Conservation (phyloP, 2,113 vertebrate genomes). For the Hyperopisus bebe region DNA sequence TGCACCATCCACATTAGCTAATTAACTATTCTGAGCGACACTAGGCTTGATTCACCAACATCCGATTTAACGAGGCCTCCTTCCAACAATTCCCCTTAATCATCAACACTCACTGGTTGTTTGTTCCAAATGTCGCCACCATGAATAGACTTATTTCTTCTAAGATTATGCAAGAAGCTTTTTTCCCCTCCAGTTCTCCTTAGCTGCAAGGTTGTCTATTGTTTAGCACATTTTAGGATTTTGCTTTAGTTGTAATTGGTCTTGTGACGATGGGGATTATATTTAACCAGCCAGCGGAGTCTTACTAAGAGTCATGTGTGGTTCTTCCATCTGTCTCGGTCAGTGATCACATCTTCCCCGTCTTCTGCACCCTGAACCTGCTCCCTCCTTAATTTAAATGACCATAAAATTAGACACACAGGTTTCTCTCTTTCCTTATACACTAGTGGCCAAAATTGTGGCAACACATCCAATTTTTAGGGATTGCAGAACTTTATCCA, state of each 20-base stretch:
- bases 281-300: background rate
- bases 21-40: background rate
- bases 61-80: background rate
- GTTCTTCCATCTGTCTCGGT: background rate
- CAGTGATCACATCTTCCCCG: background rate
- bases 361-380: background rate
- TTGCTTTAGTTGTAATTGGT: background rate
- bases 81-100: constrained; percentile 11
- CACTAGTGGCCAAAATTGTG: too few species aligned
- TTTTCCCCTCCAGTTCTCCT: background rate
- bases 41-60: background rate
- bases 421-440: background rate
- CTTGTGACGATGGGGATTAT: constrained; percentile 13
- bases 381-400: too few species aligned
- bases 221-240: background rate
- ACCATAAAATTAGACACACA: background rate
- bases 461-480: too few species aligned
- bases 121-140: background rate
- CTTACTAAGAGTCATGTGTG: constrained; percentile 14
- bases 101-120: constrained; percentile 7
- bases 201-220: background rate
- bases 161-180: constrained; percentile 6
- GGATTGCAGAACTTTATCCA: too few species aligned
- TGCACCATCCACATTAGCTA: background rate
- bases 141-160: constrained; percentile 9